A percentile compares a stretch with the other conserved stretches of the same genome.
Evolutionary conservation across 2,797 vertebrate genomes (phyloP).

Genomic region (Centropyge bicolor): DNA sequence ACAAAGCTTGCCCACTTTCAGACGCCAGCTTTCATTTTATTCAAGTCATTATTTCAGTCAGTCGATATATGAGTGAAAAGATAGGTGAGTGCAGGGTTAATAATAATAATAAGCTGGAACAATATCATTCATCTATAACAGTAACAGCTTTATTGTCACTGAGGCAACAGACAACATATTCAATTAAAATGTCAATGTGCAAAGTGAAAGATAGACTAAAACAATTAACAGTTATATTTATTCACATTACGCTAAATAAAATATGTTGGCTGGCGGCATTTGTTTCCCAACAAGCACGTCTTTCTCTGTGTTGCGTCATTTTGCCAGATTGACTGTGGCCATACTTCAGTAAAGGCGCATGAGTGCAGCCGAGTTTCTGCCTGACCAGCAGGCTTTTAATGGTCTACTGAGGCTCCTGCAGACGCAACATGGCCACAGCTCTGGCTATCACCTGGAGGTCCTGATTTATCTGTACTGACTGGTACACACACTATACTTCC

Average conservation of each 20-base stretch:
- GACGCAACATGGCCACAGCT: conserved; percentile 6
- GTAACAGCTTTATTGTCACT: not conserved
- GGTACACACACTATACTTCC: conserved; percentile 17
- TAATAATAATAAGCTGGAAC: not conserved
- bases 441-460: not conserved
- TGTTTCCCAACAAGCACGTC: not conserved
- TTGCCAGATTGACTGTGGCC: not conserved
- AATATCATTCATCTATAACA: not conserved
- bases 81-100: not conserved
- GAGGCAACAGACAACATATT: not conserved
- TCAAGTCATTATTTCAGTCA: not conserved
- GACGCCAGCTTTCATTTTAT: not conserved
- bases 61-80: not conserved
- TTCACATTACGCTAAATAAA: not conserved
- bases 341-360: not conserved
- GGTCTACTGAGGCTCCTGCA: conserved; percentile 9
- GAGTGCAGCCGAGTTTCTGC: not conserved
- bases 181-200: not conserved
- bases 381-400: conserved; percentile 1
- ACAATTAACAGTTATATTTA: not conserved
- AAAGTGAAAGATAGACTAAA: not conserved
- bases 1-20: not conserved
- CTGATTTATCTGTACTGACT: conserved; percentile 52
- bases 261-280: no score
- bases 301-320: not conserved